Evolutionary conservation across 2,888 invertebrate species (phyloP).

Genomic region (Cheilosia vulpina): DNA sequence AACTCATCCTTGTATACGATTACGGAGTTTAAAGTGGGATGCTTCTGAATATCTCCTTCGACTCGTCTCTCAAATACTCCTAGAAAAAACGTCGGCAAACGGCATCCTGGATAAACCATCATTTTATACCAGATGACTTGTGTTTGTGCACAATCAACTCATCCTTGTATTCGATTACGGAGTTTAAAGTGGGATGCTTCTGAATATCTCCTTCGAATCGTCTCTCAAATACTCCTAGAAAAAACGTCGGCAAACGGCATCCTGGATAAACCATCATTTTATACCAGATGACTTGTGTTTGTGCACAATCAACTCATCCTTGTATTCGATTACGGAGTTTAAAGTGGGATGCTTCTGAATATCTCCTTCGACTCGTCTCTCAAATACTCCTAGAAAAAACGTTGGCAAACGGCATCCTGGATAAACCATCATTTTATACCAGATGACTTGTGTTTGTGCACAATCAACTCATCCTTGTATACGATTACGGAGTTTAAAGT

Average conservation of each 20-base stretch:
- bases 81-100: neutral
- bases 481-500: slow-evolving; percentile 13
- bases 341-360: slow-evolving; percentile 24
- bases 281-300: slow-evolving; percentile 18
- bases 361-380: slow-evolving; percentile 9
- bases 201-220: neutral
- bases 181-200: slow-evolving; percentile 4
- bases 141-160: neutral
- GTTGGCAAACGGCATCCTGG: slow-evolving; percentile 76
- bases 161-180: neutral
- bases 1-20: neutral
- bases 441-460: slow-evolving; percentile 63
- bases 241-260: neutral
- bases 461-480: neutral
- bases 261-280: slow-evolving; percentile 4
- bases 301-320: neutral
- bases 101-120: slow-evolving; percentile 6
- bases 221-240: slow-evolving; percentile 9
- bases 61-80: slow-evolving; percentile 4
- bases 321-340: neutral
- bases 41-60: neutral
- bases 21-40: neutral
- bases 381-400: slow-evolving; percentile 23
- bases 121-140: slow-evolving; percentile 12
- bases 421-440: slow-evolving; percentile 74